phyloP scores from a whole-genome alignment of 2,113 vertebrate species.

The Ahaetulla prasina region DNA sequence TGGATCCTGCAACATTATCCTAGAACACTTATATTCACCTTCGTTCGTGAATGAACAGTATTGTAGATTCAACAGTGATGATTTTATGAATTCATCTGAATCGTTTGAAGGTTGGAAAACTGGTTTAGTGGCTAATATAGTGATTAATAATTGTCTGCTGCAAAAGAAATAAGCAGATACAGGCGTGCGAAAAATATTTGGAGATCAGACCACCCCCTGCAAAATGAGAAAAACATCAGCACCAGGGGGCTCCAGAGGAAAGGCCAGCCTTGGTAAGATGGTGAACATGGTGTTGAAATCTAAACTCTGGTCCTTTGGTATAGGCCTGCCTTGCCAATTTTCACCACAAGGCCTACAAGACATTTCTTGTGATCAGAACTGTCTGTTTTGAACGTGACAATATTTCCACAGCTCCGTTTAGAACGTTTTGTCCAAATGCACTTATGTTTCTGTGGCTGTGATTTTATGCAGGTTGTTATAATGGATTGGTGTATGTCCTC shows the following conservation, averaged over 20 bases:
- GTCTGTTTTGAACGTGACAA: neutral
- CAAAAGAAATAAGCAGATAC: neutral
- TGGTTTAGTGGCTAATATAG: neutral
- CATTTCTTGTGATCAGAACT: neutral
- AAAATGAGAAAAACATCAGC: neutral
- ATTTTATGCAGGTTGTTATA: slow-evolving; percentile 81
- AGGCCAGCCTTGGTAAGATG: neutral
- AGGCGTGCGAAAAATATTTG: neutral
- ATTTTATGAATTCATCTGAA: neutral
- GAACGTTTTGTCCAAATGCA: slow-evolving; percentile 16
- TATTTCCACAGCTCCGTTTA: neutral
- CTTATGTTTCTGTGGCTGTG: neutral
- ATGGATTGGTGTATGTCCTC: slow-evolving; percentile 84
- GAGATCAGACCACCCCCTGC: neutral
- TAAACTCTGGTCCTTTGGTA: neutral
- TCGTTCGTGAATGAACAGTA: neutral
- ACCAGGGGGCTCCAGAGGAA: too few species aligned
- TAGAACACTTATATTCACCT: neutral
- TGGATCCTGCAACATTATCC: neutral
- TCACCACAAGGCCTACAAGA: neutral
- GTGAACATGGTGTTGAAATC: neutral
- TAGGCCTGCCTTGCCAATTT: neutral
- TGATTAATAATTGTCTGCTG: neutral
- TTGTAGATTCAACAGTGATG: neutral
- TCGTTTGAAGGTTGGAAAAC: neutral